phyloP scores from a whole-genome alignment of 2,113 vertebrate species.

The Cisticola juncidis region DNA sequence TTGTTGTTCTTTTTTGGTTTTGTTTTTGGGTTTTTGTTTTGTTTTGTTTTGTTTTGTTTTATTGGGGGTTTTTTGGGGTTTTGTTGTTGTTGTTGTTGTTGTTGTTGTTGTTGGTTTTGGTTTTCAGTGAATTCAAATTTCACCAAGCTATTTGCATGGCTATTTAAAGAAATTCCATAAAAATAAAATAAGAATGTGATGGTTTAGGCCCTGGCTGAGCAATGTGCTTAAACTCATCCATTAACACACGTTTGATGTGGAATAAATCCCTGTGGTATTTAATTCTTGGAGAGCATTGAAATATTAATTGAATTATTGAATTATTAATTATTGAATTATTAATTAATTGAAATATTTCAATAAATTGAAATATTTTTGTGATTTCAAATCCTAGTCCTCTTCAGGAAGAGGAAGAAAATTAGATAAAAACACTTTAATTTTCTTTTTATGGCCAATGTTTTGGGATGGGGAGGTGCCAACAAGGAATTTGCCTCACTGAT shows the following conservation, averaged over 20 bases:
- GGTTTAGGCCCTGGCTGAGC: not conserved
- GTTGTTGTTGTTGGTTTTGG: too few relatives aligned
- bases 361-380: not conserved
- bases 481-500: not conserved
- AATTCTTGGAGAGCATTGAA: not conserved
- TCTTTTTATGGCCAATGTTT: not conserved
- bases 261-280: not conserved
- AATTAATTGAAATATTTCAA: too few relatives aligned
- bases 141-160: not conserved
- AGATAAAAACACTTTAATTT: not conserved
- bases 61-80: too few relatives aligned
- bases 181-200: not conserved
- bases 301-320: too few relatives aligned
- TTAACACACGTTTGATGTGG: not conserved
- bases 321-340: too few relatives aligned
- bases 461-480: not conserved
- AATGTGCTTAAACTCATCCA: not conserved
- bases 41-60: too few relatives aligned
- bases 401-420: not conserved
- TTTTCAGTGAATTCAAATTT: not conserved
- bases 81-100: too few relatives aligned
- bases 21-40: too few relatives aligned
- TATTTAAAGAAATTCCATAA: not conserved
- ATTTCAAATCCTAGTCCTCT: not conserved
- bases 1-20: too few relatives aligned